Evolutionary conservation across 2,113 vertebrate genomes (phyloP).

Genomic region (Apodemus speciosus): DNA sequence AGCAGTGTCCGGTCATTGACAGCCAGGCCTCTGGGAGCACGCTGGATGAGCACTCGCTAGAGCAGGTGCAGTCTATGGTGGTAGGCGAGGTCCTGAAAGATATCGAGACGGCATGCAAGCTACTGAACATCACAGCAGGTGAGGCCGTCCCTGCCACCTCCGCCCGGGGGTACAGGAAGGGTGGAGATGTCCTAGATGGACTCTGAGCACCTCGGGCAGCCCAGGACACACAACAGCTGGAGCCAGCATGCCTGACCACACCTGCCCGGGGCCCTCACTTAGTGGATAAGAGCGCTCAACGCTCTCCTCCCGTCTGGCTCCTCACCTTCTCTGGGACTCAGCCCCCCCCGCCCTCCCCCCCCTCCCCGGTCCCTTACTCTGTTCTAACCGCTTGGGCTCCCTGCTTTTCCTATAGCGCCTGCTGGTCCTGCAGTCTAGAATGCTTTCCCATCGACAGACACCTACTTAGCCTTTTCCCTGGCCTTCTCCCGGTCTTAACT

Average conservation of each 20-base stretch:
- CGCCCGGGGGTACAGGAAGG: neutral
- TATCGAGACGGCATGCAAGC: conserved; percentile 97
- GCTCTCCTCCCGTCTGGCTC: accelerated
- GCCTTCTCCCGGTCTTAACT: neutral
- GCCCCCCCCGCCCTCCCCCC: too few species aligned
- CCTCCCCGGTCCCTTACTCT: accelerated
- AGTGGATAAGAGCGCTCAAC: neutral
- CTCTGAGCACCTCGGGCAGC: neutral
- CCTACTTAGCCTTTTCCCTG: accelerated
- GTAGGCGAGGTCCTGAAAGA: conserved; percentile 98
- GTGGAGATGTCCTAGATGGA: neutral
- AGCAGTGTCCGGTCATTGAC: conserved; percentile 97
- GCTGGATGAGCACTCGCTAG: conserved; percentile 93
- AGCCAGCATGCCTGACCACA: neutral
- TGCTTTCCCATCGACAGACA: neutral
- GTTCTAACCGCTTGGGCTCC: neutral
- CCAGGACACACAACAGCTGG: neutral
- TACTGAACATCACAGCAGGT: conserved; percentile 97
- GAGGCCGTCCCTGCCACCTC: conserved; percentile 28
- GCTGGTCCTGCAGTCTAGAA: neutral
- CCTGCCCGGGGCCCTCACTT: neutral
- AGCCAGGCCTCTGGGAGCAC: conserved; percentile 91
- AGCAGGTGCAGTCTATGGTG: conserved; percentile 98
- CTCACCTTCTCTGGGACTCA: neutral
- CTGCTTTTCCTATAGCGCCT: neutral